phyloP scores from a whole-genome alignment of 2,888 invertebrate genomes.

The Ormyrus nitidulus region DNA sequence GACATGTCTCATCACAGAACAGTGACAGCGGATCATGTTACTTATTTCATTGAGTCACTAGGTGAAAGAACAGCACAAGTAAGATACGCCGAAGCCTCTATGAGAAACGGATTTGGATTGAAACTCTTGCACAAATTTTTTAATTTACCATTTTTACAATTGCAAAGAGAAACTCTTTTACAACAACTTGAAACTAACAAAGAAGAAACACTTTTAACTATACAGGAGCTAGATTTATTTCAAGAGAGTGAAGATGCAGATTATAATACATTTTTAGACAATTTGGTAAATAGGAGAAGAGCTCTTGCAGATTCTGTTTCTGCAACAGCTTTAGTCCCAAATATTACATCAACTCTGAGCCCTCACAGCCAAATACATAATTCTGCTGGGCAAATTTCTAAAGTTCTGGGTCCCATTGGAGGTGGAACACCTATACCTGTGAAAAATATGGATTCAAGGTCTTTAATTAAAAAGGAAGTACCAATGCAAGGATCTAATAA shows the following conservation, averaged over 20 bases:
- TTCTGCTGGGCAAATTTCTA: conserved; percentile 64
- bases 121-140: conserved; percentile 95
- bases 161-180: conserved; percentile 90
- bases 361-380: conserved; percentile 60
- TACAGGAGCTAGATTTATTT: conserved; percentile 85
- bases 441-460: conserved; percentile 67
- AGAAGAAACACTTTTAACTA: conserved; percentile 86
- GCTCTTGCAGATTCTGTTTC: conserved; percentile 83
- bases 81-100: conserved; percentile 93
- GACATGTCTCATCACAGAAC: conserved; percentile 98
- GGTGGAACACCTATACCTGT: conserved; percentile 74
- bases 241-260: conserved; percentile 87
- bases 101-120: conserved; percentile 96
- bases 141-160: conserved; percentile 93
- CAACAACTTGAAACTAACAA: conserved; percentile 91
- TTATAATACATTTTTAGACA: conserved; percentile 85
- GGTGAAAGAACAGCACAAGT: conserved; percentile 80
- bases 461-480: conserved; percentile 63
- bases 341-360: conserved; percentile 68
- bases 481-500: conserved; percentile 1
- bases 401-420: conserved; percentile 70
- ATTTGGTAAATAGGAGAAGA: conserved; percentile 84
- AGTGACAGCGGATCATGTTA: conserved; percentile 84
- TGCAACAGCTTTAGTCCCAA: conserved; percentile 74
- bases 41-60: conserved; percentile 81